Evolutionary conservation across 2,797 vertebrate species (phyloP), one percentile per base, ranked within the genome.

Genomic region (Micropoecilia bifurca): DNA sequence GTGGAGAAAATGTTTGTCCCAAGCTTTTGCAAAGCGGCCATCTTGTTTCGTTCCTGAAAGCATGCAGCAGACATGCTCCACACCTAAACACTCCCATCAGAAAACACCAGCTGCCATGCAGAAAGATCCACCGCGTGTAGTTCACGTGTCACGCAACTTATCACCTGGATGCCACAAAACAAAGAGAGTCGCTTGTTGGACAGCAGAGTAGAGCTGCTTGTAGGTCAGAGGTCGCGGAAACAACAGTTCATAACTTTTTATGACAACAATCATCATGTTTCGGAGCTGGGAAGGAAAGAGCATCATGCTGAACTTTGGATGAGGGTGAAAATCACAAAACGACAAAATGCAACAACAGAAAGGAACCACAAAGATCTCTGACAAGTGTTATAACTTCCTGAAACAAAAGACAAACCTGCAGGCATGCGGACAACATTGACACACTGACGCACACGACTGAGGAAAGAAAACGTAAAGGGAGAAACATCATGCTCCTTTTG

Each of bases 401-500:
- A 79, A 55, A 92, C 20, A 53, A 76, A 76, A 73, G 33, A 74
- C 45, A 80, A 57, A 36, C 68, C 74, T 76, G 82, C 81, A 66
- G 61, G 82, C 95, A 92, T 95, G 95, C 95, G 86, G 74, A 63
- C 68, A 76, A 81, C 83, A 85, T 75, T 83, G 80, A 84, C 48
- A 82, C 41, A 85, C 80, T 48, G 75, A 90, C 73, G 73, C 77
- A 89, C 68, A 80, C 73, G 18, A 82, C 41, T 47, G 43, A 20
- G 14, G 14, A 28, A 76, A 68, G 47, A 14, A 80, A n/a, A 57
- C 73, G 41, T 48, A 22, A 14, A 76, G 28, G 55, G 48, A 76
- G 74, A 2, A 41, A 76, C 55, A 80, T 90, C 95, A 95, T 95
- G 95, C 94, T 88, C 84, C 91, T 90, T 95, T 95, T 96, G 94